Evolutionary conservation across 2,888 invertebrate genomes (phyloP).

Genomic region (Tenthredo livida): DNA sequence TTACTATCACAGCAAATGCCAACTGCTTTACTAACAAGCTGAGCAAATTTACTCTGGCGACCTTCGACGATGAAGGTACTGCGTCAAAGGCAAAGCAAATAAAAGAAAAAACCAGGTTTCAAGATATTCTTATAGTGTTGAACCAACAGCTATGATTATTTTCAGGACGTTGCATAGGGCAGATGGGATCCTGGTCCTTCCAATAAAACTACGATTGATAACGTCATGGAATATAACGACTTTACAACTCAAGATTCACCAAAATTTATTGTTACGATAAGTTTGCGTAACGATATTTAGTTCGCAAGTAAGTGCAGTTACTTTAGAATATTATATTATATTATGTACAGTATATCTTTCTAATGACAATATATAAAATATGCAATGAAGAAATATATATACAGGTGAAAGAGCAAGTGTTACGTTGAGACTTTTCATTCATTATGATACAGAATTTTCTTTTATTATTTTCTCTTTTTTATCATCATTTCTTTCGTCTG

Average conservation of each 20-base stretch:
- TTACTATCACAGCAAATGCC: slow-evolving; percentile 66
- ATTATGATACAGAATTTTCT: not conserved
- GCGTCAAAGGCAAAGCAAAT: not conserved
- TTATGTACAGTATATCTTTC: not conserved
- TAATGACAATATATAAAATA: not conserved
- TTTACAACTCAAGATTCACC: not conserved
- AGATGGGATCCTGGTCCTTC: slow-evolving; percentile 92
- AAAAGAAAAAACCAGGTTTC: not conserved
- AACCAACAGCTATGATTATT: slow-evolving; percentile 57
- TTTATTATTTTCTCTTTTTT: not conserved
- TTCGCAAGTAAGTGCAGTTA: not conserved
- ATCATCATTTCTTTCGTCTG: not conserved
- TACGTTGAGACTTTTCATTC: not conserved
- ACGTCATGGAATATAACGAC: not conserved
- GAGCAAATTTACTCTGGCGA: slow-evolving; percentile 91
- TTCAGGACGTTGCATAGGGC: slow-evolving; percentile 88
- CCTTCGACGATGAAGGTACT: slow-evolving; percentile 91
- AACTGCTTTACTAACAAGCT: slow-evolving; percentile 88
- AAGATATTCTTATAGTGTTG: slow-evolving; percentile 28
- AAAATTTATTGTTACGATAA: not conserved
- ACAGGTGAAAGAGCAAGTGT: not conserved
- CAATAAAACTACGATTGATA: slow-evolving; percentile 68
- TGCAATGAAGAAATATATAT: not conserved
- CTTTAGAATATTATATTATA: not conserved
- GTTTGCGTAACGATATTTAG: not conserved